Evolutionary conservation across 2,888 invertebrate species (phyloP).

Genomic region (Campoletis raptor): DNA sequence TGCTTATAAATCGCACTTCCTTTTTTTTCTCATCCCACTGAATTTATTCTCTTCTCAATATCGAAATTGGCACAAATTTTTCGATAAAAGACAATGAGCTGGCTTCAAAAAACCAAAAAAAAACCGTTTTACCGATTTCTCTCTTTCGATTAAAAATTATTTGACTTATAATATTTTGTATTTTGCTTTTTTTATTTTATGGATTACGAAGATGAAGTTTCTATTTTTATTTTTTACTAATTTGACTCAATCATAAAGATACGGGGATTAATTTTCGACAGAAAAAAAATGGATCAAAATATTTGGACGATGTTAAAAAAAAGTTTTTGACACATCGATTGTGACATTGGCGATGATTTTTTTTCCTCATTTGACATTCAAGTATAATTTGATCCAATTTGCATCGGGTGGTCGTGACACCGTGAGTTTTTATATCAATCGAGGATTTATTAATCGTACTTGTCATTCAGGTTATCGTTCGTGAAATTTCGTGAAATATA

Average conservation of each 20-base stretch:
- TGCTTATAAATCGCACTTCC: not conserved
- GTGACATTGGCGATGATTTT: not conserved
- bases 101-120: not conserved
- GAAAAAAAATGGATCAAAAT: not conserved
- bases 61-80: not conserved
- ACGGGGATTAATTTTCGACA: conserved; percentile 2
- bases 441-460: conserved; percentile 9
- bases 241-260: not conserved
- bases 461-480: conserved; percentile 34
- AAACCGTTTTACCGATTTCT: not conserved
- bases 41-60: not conserved
- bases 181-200: no score
- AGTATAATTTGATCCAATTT: conserved; percentile 33
- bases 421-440: not conserved
- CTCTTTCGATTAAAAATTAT: not conserved
- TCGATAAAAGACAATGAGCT: not conserved
- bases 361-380: not conserved
- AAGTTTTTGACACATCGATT: conserved; percentile 7
- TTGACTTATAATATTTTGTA: not conserved
- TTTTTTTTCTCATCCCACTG: not conserved
- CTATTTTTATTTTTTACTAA: not conserved
- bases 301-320: conserved; percentile 7
- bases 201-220: not conserved
- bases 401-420: conserved; percentile 16
- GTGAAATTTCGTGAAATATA: conserved; percentile 43